Conservation (phyloP, 2,888 invertebrate genomes). For the Axea sp. region DNA sequence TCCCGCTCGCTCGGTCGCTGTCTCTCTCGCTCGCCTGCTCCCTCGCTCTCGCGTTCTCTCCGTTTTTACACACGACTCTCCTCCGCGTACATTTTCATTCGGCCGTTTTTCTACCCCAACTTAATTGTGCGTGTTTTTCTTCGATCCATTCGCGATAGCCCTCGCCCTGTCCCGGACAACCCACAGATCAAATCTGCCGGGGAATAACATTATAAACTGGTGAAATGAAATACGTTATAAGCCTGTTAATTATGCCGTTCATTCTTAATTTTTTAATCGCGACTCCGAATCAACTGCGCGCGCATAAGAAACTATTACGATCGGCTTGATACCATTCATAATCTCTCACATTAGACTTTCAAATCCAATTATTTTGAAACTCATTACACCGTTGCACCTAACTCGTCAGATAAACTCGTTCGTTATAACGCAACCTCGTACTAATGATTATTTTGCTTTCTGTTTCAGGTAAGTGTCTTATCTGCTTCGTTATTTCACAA, state of each 20-base stretch:
- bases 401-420: too few relatives aligned
- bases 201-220: conserved; percentile 9
- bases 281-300: conserved; percentile 30
- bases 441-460: conserved; percentile 37
- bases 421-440: background rate
- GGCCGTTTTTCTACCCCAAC: conserved; percentile 30
- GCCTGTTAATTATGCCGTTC: conserved; percentile 20
- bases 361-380: conserved; percentile 41
- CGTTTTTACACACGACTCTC: conserved; percentile 36
- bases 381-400: background rate
- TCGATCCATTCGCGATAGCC: conserved; percentile 12
- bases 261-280: conserved; percentile 19
- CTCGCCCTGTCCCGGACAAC: conserved; percentile 9
- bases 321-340: conserved; percentile 9
- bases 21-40: conserved; percentile 25
- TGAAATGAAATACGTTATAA: conserved; percentile 18
- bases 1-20: too few relatives aligned
- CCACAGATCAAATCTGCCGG: conserved; percentile 14
- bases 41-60: too few relatives aligned
- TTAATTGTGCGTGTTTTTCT: conserved; percentile 55
- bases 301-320: conserved; percentile 8
- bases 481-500: conserved; percentile 19
- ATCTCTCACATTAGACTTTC: conserved; percentile 39
- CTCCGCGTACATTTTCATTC: conserved; percentile 27
- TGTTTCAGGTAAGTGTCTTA: conserved; percentile 59